A percentile compares a stretch with the other conserved stretches of the same genome.
Evolutionary conservation across 1,140 invertebrate species (phyloP).

Genomic region (Subanguina moxae): DNA sequence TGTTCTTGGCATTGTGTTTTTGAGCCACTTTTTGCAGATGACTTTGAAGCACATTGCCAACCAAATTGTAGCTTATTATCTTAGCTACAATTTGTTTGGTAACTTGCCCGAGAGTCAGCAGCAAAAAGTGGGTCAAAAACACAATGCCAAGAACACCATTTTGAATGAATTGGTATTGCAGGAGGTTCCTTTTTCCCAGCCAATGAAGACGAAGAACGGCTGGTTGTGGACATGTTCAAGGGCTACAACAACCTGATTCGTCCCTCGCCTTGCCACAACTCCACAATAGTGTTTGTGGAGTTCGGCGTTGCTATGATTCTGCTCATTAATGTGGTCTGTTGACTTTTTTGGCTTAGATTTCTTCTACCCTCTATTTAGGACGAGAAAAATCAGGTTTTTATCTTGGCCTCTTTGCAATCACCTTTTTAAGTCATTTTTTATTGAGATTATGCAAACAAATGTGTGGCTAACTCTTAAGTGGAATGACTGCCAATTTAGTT

Average conservation of each 20-base stretch:
- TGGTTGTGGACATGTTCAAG: conserved; percentile 32
- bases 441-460: conserved; percentile 57
- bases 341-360: neutral
- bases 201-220: conserved; percentile 31
- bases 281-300: conserved; percentile 81
- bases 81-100: too few species aligned
- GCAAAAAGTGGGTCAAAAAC: too few species aligned
- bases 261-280: conserved; percentile 83
- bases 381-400: conserved; percentile 42
- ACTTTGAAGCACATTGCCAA: too few species aligned
- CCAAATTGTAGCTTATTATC: too few species aligned
- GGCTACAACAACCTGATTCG: conserved; percentile 80
- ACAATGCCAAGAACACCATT: too few species aligned
- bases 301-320: conserved; percentile 97
- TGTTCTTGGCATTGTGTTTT: too few species aligned
- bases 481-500: conserved; percentile 74
- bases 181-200: neutral
- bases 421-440: too few species aligned
- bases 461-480: conserved; percentile 66
- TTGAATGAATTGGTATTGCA: too few species aligned
- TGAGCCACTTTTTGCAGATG: too few species aligned
- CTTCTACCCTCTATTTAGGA: conserved; percentile 7
- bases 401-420: too few species aligned
- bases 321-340: conserved; percentile 79
- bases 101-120: too few species aligned